These are phyloP conservation scores for Epicampocera succincta DNA, from an alignment of 2,888 invertebrate species.

Conservation along the genomic window DNA sequence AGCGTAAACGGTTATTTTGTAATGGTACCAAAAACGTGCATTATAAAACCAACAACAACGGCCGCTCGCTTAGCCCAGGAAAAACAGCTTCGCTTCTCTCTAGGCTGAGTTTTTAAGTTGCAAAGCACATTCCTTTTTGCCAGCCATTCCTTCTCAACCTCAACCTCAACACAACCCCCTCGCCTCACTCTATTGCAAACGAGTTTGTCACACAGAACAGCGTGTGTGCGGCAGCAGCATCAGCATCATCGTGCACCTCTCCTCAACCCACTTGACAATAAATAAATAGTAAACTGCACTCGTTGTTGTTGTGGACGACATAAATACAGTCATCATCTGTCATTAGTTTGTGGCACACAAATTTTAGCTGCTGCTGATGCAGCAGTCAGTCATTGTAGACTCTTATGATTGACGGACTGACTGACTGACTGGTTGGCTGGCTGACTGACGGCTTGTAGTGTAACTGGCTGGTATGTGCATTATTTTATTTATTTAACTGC, in stretches of 20 bases:
- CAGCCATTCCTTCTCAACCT: neutral
- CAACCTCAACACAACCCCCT: neutral
- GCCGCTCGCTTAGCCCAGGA: constrained; percentile 37
- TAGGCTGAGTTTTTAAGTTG: constrained; percentile 17
- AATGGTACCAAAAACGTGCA: constrained; percentile 30
- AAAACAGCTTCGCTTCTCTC: constrained; percentile 25
- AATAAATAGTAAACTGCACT: constrained; percentile 13
- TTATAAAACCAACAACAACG: constrained; percentile 42
- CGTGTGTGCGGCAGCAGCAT: neutral
- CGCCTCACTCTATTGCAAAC: constrained; percentile 10
- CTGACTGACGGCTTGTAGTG: constrained; percentile 46
- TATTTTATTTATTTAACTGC: constrained; percentile 41
- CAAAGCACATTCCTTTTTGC: constrained; percentile 40
- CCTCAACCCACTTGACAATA: neutral
- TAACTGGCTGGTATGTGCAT: constrained; percentile 38
- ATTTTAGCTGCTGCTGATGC: neutral
- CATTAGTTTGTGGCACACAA: neutral
- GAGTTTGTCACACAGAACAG: constrained; percentile 25
- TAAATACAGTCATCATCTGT: constrained; percentile 7
- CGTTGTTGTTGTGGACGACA: neutral
- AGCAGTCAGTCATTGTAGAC: constrained; percentile 13
- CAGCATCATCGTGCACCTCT: constrained; percentile 7
- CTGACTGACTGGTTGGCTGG: constrained; percentile 59
- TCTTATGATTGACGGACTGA: constrained; percentile 58
- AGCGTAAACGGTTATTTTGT: constrained; percentile 12